Conservation (phyloP, 2,888 invertebrate species). For the Embidobia sp. region DNA sequence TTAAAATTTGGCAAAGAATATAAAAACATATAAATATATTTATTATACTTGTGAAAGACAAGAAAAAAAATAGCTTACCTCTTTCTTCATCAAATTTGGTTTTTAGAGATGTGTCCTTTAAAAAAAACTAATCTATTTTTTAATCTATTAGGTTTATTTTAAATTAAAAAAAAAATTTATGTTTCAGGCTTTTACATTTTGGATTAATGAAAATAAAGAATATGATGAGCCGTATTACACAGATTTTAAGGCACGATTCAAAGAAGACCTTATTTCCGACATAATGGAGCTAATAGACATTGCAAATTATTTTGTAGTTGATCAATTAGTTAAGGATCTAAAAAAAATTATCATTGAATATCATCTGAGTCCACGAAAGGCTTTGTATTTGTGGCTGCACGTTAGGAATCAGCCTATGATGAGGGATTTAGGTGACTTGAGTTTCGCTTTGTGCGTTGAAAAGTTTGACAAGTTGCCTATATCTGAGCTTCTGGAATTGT, state of each 20-base stretch:
- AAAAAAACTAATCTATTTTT: too few species aligned
- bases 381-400: slow-evolving; percentile 38
- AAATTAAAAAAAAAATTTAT: too few species aligned
- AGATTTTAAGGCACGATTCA: slow-evolving; percentile 25
- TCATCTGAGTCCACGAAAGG: slow-evolving; percentile 29
- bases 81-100: too few species aligned
- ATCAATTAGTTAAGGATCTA: slow-evolving; percentile 41
- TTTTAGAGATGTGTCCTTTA: too few species aligned
- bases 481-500: slow-evolving; percentile 13
- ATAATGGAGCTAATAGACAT: slow-evolving; percentile 52
- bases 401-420: slow-evolving; percentile 46
- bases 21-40: too few species aligned
- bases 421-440: slow-evolving; percentile 39
- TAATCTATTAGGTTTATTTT: too few species aligned
- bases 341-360: slow-evolving; percentile 42
- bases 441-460: slow-evolving; percentile 45
- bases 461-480: slow-evolving; percentile 36
- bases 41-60: too few species aligned
- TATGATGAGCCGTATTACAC: slow-evolving; percentile 30
- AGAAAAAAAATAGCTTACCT: too few species aligned
- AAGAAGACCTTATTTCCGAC: slow-evolving; percentile 24
- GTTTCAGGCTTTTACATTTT: slow-evolving; percentile 31
- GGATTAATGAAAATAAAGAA: slow-evolving; percentile 46
- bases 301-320: slow-evolving; percentile 50
- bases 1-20: too few species aligned